Percentiles rank a stretch among this genome's conserved stretches.
Evolutionary conservation across 92 coral and sea anemone genomes (phyloP).

Genomic region (Bergia puertoricense): DNA sequence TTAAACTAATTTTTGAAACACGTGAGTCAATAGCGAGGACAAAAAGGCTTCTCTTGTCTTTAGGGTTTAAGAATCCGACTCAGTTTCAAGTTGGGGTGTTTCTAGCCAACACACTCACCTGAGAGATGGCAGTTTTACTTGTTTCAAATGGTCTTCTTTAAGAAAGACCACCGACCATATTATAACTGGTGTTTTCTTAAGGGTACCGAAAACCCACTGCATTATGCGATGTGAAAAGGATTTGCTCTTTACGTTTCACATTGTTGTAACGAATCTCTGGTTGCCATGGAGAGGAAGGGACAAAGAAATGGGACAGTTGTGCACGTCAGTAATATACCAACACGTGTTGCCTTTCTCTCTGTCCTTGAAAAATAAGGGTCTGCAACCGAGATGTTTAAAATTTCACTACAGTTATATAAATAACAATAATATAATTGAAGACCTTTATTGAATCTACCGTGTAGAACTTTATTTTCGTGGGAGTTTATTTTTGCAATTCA

Average conservation of each 20-base stretch:
- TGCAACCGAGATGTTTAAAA: too few species aligned
- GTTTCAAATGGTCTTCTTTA: background rate
- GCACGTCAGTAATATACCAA: background rate
- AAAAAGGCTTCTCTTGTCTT: too few species aligned
- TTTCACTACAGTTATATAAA: too few species aligned
- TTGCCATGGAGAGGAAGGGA: background rate
- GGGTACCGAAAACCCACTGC: background rate
- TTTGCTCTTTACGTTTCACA: background rate
- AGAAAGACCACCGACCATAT: background rate
- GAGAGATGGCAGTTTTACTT: background rate
- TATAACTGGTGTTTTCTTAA: background rate
- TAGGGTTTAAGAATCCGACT: too few species aligned
- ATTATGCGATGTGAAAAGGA: background rate
- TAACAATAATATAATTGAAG: too few species aligned
- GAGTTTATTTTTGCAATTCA: too few species aligned
- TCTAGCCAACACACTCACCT: background rate
- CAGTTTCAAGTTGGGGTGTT: background rate
- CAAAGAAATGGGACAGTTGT: background rate
- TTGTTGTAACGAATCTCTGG: background rate
- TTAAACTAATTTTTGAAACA: background rate
- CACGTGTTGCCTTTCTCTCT: background rate
- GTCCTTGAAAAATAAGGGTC: too few species aligned
- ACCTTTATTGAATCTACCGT: too few species aligned
- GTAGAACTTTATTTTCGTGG: too few species aligned
- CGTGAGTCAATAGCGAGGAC: background rate